Evolutionary conservation across 2,888 invertebrate genomes (phyloP).

Genomic region (Ophioninae sp.): DNA sequence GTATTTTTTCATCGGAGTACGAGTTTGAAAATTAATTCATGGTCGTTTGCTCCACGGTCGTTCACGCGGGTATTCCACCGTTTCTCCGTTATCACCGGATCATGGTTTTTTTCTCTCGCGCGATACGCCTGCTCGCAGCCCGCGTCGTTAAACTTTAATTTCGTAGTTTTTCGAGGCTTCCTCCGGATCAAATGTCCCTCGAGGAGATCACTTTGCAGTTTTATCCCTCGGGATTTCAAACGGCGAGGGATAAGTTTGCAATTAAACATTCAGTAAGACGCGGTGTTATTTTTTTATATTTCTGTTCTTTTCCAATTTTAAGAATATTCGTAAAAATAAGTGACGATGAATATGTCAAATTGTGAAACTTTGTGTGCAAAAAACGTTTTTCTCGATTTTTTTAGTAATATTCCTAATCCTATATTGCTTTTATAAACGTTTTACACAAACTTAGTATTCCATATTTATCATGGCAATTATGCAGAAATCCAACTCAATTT

Average conservation of each 20-base stretch:
- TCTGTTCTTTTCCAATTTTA: no score
- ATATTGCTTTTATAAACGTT: no score
- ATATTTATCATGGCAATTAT: no score
- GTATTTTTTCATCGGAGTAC: slow-evolving; percentile 10
- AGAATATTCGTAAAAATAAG: no score
- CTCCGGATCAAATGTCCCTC: not conserved
- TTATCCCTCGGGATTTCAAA: slow-evolving; percentile 6
- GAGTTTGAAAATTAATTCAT: slow-evolving; percentile 2
- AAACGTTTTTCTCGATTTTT: no score
- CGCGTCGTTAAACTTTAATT: not conserved
- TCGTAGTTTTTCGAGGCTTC: slow-evolving; percentile 3
- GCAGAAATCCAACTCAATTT: no score
- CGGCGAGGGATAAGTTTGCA: not conserved
- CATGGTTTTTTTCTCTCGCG: not conserved
- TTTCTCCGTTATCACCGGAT: not conserved
- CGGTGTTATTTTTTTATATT: no score
- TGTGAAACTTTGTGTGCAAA: no score
- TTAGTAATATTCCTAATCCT: no score
- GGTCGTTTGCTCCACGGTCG: not conserved
- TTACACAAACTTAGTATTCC: no score
- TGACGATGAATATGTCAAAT: no score
- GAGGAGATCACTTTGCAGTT: slow-evolving; percentile 20
- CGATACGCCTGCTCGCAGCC: not conserved
- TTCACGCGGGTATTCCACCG: not conserved
- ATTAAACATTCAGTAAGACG: no score